Percentiles rank a stretch among this genome's conserved stretches.
Evolutionary conservation across 2,888 invertebrate genomes (phyloP).

Genomic region (Pachycephus smyrnensis): DNA sequence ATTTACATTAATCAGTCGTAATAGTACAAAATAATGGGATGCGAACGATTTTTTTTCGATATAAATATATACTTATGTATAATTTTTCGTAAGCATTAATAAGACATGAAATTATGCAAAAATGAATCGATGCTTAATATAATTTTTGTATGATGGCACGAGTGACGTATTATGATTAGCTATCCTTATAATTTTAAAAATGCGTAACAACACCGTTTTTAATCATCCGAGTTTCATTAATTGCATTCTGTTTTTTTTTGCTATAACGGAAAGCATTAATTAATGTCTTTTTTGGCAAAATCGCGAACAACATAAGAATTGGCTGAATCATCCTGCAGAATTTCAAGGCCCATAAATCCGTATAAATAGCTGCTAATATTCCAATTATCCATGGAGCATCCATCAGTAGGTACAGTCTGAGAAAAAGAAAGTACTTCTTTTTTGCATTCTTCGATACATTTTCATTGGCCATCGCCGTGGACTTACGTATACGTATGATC

Average conservation of each 20-base stretch:
- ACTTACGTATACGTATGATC: slow-evolving; percentile 42
- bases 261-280: slow-evolving; percentile 17
- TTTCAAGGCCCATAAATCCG: slow-evolving; percentile 53
- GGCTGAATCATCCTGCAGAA: slow-evolving; percentile 53
- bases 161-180: neutral
- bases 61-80: neutral
- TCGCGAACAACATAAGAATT: slow-evolving; percentile 47
- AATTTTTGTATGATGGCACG: neutral
- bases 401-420: slow-evolving; percentile 51
- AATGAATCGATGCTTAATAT: neutral
- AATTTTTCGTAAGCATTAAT: neutral
- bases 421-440: slow-evolving; percentile 45
- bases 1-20: neutral
- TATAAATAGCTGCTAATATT: slow-evolving; percentile 47
- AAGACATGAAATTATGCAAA: neutral
- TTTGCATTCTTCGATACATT: slow-evolving; percentile 37
- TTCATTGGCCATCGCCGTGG: slow-evolving; percentile 33
- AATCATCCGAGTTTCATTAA: neutral
- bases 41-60: neutral
- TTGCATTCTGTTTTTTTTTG: neutral
- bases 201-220: neutral
- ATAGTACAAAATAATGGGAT: neutral
- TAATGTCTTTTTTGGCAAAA: slow-evolving; percentile 45
- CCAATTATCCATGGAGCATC: slow-evolving; percentile 52
- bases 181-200: neutral